A percentile compares a stretch with the other conserved stretches of the same genome.
phyloP scores from a whole-genome alignment of 2,888 invertebrate species.

The Choreutis nemorana region DNA sequence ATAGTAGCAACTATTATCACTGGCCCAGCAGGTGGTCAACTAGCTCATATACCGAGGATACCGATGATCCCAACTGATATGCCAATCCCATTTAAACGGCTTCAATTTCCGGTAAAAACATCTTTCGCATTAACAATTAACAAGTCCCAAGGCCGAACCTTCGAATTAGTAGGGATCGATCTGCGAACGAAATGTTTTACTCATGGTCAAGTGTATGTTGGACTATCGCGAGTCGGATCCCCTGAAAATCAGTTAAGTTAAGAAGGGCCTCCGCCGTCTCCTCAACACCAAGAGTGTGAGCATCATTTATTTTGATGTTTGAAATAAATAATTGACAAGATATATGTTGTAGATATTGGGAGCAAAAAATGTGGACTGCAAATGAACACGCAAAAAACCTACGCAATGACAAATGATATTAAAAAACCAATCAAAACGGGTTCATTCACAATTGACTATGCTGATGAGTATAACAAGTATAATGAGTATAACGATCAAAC shows the following conservation, averaged over 20 bases:
- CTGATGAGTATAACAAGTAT: no score
- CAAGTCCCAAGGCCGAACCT: constrained; percentile 15
- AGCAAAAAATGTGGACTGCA: no score
- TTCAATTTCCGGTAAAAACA: constrained; percentile 12
- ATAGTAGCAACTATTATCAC: constrained; percentile 16
- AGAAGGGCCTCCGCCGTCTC: no score
- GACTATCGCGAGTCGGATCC: constrained; percentile 4
- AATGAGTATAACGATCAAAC: no score
- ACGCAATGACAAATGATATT: no score
- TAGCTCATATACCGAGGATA: constrained; percentile 14
- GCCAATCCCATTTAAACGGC: constrained; percentile 14
- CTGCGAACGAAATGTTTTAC: constrained; percentile 13
- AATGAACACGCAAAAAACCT: no score
- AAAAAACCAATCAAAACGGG: no score
- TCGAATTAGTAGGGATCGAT: constrained; percentile 14
- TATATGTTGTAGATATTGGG: no score
- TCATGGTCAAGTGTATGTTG: constrained; percentile 7
- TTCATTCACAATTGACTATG: no score
- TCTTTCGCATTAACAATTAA: constrained; percentile 14
- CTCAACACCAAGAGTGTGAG: no score
- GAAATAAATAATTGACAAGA: no score
- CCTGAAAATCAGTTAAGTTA: constrained; percentile 1
- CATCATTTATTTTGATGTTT: no score
- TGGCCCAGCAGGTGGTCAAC: constrained; percentile 13
- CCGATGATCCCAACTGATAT: constrained; percentile 14